Evolutionary conservation across 1,140 invertebrate genomes (phyloP).

Genomic region (Drosophila triauraria): DNA sequence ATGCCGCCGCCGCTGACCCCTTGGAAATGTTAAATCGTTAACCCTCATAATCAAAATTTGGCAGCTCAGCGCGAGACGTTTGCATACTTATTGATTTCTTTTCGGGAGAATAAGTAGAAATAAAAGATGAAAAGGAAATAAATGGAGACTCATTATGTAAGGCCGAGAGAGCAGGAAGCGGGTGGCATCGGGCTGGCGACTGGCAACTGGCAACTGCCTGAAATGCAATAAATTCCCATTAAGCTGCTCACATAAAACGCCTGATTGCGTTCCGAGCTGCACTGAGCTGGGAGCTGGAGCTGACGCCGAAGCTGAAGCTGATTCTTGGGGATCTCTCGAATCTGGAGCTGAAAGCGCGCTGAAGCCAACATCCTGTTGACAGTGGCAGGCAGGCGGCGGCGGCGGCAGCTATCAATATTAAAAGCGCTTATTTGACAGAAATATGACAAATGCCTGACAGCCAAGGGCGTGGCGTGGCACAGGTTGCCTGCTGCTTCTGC

Average conservation of each 20-base stretch:
- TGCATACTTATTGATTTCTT: slow-evolving; percentile 65
- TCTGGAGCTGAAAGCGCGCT: slow-evolving; percentile 59
- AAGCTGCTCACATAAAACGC: slow-evolving; percentile 82
- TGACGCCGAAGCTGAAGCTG: slow-evolving; percentile 2
- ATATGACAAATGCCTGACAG: slow-evolving; percentile 83
- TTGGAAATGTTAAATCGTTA: slow-evolving; percentile 31
- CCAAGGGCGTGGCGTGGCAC: slow-evolving; percentile 61
- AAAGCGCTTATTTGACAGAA: slow-evolving; percentile 84
- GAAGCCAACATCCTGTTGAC: slow-evolving; percentile 81
- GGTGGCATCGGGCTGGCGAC: slow-evolving; percentile 18
- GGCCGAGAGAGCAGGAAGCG: slow-evolving; percentile 21
- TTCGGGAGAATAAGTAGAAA: slow-evolving; percentile 1
- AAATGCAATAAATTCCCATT: slow-evolving; percentile 83
- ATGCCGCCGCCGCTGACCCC: slow-evolving; percentile 19
- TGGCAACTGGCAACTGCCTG: slow-evolving; percentile 16
- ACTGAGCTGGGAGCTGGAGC: slow-evolving; percentile 35
- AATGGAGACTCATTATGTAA: slow-evolving; percentile 66
- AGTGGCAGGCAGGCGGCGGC: slow-evolving; percentile 35
- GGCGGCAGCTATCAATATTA: slow-evolving; percentile 79
- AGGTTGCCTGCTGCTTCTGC: slow-evolving; percentile 48
- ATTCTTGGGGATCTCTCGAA: slow-evolving; percentile 18
- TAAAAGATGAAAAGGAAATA: slow-evolving; percentile 40
- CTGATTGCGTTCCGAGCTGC: slow-evolving; percentile 72
- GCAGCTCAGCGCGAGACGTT: slow-evolving; percentile 50
- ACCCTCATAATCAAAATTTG: slow-evolving; percentile 76